These are phyloP conservation scores for Tenthredo distinguenda DNA, from an alignment of 2,888 invertebrate genomes.

Conservation along the genomic window DNA sequence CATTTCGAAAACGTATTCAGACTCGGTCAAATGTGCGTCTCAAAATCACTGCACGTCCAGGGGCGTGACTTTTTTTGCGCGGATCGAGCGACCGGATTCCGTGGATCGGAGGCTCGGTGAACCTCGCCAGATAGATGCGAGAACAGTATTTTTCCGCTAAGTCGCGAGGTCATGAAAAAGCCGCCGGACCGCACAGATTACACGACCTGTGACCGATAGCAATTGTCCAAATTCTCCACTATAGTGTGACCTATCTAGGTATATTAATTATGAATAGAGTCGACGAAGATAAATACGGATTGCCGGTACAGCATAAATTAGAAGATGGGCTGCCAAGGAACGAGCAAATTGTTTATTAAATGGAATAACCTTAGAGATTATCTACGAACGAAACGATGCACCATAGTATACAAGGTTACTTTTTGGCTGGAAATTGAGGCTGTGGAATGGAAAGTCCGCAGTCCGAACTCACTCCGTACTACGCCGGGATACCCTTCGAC, in stretches of 20 bases:
- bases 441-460: background rate
- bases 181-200: background rate
- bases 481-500: background rate
- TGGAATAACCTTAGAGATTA: background rate
- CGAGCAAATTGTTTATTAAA: background rate
- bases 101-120: background rate
- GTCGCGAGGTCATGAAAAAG: background rate
- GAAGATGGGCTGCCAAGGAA: background rate
- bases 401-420: background rate
- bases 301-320: background rate
- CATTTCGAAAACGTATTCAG: background rate
- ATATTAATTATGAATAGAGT: background rate
- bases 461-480: background rate
- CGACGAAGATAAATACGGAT: background rate
- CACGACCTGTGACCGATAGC: background rate
- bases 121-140: background rate
- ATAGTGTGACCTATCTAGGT: background rate
- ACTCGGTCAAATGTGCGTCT: background rate
- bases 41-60: background rate
- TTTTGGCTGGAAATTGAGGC: background rate
- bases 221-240: background rate
- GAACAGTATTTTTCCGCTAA: background rate
- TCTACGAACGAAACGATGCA: background rate
- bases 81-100: background rate
- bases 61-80: background rate